These are phyloP conservation scores for Ctenoplectra terminalis DNA, from an alignment of 1,140 invertebrate species.

Conservation along the genomic window DNA sequence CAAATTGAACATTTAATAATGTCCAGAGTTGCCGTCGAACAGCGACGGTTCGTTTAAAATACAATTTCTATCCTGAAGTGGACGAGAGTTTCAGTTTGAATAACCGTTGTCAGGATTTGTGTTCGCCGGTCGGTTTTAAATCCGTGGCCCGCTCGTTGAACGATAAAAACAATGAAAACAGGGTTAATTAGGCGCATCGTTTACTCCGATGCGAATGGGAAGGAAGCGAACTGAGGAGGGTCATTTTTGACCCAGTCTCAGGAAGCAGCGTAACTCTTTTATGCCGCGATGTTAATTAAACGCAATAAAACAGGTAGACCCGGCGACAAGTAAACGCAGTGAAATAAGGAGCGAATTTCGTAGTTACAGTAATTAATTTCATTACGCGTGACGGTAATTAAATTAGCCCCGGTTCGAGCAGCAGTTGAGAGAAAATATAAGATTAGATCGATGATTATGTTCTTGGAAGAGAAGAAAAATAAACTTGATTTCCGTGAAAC, in stretches of 20 bases:
- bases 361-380: constrained; percentile 8
- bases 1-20: constrained; percentile 29
- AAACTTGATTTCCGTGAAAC: too few species aligned
- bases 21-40: neutral
- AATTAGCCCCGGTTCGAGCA: neutral
- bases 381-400: neutral
- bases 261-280: constrained; percentile 13
- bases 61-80: constrained; percentile 1
- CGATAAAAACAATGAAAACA: constrained; percentile 20
- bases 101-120: constrained; percentile 2
- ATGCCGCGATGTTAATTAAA: constrained; percentile 28
- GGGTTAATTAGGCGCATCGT: constrained; percentile 31
- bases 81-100: constrained; percentile 12
- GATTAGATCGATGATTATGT: too few species aligned
- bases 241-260: constrained; percentile 32
- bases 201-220: neutral
- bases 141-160: neutral
- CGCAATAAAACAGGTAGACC: neutral
- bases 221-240: neutral
- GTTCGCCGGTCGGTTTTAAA: neutral
- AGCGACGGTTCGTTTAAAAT: neutral
- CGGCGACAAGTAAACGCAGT: neutral
- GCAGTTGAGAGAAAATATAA: neutral
- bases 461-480: neutral
- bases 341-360: neutral